Percentiles rank a stretch among this genome's conserved stretches.
These are phyloP conservation scores for Drosophila pegasa DNA, from an alignment of 2,888 invertebrate genomes.

Conservation along the genomic window DNA sequence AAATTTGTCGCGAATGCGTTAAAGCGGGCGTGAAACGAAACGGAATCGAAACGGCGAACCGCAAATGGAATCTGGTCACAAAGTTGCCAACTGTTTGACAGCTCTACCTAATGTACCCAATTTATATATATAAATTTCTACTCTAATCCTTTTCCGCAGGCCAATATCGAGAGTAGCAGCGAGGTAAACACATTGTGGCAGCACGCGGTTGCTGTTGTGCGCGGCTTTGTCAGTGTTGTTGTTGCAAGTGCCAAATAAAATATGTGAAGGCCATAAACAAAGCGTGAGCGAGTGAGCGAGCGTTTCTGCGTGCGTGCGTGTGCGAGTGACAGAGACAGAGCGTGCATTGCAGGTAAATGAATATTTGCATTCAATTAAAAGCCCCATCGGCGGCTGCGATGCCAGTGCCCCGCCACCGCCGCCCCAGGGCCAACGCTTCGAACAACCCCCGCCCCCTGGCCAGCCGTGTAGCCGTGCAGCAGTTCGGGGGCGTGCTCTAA, in stretches of 20 bases:
- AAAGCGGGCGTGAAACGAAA: slow-evolving; percentile 11
- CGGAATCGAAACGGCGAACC: slow-evolving; percentile 29
- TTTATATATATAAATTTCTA: slow-evolving; percentile 15
- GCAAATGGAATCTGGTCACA: slow-evolving; percentile 32
- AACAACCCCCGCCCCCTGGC: slow-evolving; percentile 30
- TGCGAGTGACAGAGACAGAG: slow-evolving; percentile 11
- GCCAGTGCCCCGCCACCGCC: slow-evolving; percentile 42
- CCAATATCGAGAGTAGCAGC: slow-evolving; percentile 20
- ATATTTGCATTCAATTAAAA: slow-evolving; percentile 69
- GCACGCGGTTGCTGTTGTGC: slow-evolving; percentile 21
- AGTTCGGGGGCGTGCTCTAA: slow-evolving; percentile 26
- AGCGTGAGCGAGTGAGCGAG: slow-evolving; percentile 4
- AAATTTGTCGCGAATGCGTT: slow-evolving; percentile 4
- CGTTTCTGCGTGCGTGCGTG: background rate
- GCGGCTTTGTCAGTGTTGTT: slow-evolving; percentile 29
- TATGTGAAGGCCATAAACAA: slow-evolving; percentile 43
- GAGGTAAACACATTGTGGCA: slow-evolving; percentile 27
- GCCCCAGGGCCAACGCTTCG: slow-evolving; percentile 49
- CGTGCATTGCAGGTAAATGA: slow-evolving; percentile 52
- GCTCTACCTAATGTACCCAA: slow-evolving; percentile 23
- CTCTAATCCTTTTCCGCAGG: slow-evolving; percentile 28
- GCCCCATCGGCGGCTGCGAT: slow-evolving; percentile 65
- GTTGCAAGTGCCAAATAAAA: slow-evolving; percentile 39
- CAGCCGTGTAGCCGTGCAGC: slow-evolving; percentile 22
- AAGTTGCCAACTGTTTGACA: slow-evolving; percentile 29